Base-by-base conservation (phyloP, 2,888 invertebrate genomes). In the Urechis unicinctus region DNA sequence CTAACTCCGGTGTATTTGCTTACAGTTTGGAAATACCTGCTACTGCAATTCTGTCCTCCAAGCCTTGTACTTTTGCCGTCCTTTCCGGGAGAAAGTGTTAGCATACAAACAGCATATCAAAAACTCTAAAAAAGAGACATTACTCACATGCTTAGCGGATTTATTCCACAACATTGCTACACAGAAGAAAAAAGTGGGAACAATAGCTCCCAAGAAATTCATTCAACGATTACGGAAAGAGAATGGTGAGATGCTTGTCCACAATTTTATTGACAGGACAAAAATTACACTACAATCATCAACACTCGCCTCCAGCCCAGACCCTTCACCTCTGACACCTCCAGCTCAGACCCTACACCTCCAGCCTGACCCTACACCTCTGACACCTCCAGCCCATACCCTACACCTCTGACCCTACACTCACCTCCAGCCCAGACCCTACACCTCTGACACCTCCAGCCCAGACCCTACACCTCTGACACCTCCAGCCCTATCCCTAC, bases 21-120 rank as follows among this genome's bases (percentile, higher is more conserved):
- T 77, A 58, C 71, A 82, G 81, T 99, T 99, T 83, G 98, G 98
- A 67, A 99, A 99, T 81, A 99, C 98, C 30, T 99, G 98, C 81
- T 99, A 99, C 80, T 96, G 96, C 79, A 99, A 99, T 81, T 97
- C 97, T 46, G 98, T 99, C 67, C 84, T 99, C 64, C 98, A 99
- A 85, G 98, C 98, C 30, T 83, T 99, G 64, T 99, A 98, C 80
- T 99, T 98, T 80, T 99, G 98, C 81, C 90, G 93, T 74, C 98
- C 98, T 58, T 99, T 99, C 78, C 85, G 98, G 77, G 98, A 99
- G 73, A 95, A 92, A 81, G 95, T 99, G 52, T 83, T 99, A 62
- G 95, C 95, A 78, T 98, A 98, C 79, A 97, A 97, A 81, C 78
- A 78, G 58, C 78, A 78, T 47, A 73, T 77, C 63, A 80, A 79